These are phyloP conservation scores for Fragum whitleyi DNA, from an alignment of 2,888 invertebrate genomes.

Conservation along the genomic window DNA sequence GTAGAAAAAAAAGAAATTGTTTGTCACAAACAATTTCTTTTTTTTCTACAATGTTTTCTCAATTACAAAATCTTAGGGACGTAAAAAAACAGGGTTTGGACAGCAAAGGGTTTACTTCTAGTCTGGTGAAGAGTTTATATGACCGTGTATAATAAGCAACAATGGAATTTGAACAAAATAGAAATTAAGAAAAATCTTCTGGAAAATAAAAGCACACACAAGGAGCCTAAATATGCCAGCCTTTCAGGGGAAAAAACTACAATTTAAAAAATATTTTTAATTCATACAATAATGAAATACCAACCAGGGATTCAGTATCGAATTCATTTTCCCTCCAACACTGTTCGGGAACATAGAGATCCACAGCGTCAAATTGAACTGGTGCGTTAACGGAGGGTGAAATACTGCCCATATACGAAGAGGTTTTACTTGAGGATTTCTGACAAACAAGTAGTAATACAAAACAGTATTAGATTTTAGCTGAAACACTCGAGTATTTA, in stretches of 20 bases:
- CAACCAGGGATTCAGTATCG: slow-evolving; percentile 57
- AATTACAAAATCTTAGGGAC: too few relatives aligned
- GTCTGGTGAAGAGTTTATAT: too few relatives aligned
- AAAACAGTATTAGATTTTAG: slow-evolving; percentile 10
- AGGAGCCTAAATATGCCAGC: too few relatives aligned
- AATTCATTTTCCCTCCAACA: slow-evolving; percentile 64
- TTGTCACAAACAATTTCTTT: too few relatives aligned
- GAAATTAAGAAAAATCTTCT: too few relatives aligned
- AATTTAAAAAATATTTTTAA: slow-evolving; percentile 7
- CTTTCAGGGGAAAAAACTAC: neutral
- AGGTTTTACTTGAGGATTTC: slow-evolving; percentile 56
- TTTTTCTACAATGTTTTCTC: too few relatives aligned
- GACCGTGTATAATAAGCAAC: too few relatives aligned
- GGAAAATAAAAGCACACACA: too few relatives aligned
- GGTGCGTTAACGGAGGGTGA: slow-evolving; percentile 37
- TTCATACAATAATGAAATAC: slow-evolving; percentile 42
- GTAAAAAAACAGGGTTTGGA: too few relatives aligned
- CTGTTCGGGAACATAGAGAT: slow-evolving; percentile 65
- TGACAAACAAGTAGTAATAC: slow-evolving; percentile 33
- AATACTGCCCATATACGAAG: slow-evolving; percentile 49
- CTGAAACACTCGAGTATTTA: neutral
- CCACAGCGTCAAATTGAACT: slow-evolving; percentile 64
- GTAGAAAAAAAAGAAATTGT: too few relatives aligned
- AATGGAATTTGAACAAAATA: too few relatives aligned
- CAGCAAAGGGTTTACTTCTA: too few relatives aligned